phyloP scores from a whole-genome alignment of 2,888 invertebrate genomes.

The Tinea trinotella region DNA sequence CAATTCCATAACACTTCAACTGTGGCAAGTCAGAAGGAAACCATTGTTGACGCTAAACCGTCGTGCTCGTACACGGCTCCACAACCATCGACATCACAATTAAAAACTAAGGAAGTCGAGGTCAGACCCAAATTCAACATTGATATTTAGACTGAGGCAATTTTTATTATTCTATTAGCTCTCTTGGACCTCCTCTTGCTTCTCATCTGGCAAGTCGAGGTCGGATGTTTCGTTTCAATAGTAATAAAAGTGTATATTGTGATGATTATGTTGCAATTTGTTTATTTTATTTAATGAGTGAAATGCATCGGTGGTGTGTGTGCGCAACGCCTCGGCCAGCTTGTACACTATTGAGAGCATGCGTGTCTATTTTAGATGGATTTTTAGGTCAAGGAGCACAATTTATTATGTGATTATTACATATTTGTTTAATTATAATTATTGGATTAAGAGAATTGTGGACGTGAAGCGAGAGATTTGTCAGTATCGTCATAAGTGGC shows the following conservation, averaged over 20 bases:
- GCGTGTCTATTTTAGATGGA: slow-evolving; percentile 61
- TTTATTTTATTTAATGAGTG: slow-evolving; percentile 3
- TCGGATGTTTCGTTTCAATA: slow-evolving; percentile 1
- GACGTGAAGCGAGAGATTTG: too few species aligned
- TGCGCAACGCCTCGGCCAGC: slow-evolving; percentile 48
- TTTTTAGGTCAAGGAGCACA: slow-evolving; percentile 63
- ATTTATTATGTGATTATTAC: slow-evolving; percentile 9
- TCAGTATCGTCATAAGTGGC: too few species aligned
- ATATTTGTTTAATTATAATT: too few species aligned
- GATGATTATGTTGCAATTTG: slow-evolving; percentile 7
- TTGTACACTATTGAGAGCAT: slow-evolving; percentile 50
- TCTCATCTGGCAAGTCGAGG: too few species aligned
- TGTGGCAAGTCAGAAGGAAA: slow-evolving; percentile 29
- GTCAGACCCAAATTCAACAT: too few species aligned
- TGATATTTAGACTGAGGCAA: background rate
- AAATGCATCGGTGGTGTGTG: slow-evolving; percentile 28
- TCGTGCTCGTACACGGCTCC: slow-evolving; percentile 53
- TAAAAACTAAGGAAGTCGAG: slow-evolving; percentile 65
- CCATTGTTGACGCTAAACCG: slow-evolving; percentile 43
- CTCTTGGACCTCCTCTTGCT: too few species aligned
- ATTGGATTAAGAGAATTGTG: too few species aligned
- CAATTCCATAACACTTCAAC: slow-evolving; percentile 22
- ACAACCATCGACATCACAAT: slow-evolving; percentile 31
- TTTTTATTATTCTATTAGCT: background rate
- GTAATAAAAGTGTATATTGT: background rate